A percentile compares a stretch with the other conserved stretches of the same genome.
These are phyloP conservation scores for Agrochola circellaris DNA, from an alignment of 2,888 invertebrate species.

Conservation along the genomic window DNA sequence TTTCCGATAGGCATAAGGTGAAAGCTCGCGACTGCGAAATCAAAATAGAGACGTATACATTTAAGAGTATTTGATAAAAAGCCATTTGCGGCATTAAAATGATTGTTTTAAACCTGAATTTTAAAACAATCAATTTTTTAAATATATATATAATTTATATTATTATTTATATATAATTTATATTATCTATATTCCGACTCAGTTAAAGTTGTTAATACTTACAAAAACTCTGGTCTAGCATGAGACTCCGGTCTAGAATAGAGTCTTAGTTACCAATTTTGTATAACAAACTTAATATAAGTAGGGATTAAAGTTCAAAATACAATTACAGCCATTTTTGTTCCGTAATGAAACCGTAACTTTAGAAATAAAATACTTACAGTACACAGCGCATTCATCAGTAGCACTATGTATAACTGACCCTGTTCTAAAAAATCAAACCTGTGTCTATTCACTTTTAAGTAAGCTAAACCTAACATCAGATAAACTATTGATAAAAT, in stretches of 20 bases:
- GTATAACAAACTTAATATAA: no score
- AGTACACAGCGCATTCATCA: slow-evolving; percentile 59
- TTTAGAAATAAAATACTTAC: slow-evolving; percentile 45
- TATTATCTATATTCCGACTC: background rate
- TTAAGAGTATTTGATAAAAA: background rate
- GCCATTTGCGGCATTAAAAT: background rate
- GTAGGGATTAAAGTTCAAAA: no score
- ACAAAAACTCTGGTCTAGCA: no score
- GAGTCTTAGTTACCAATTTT: background rate
- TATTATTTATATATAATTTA: no score
- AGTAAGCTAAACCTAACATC: slow-evolving; percentile 48
- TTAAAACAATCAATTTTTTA: no score
- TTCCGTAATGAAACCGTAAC: background rate
- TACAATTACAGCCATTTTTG: no score
- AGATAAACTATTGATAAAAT: slow-evolving; percentile 56
- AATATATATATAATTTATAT: no score
- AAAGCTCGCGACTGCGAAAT: slow-evolving; percentile 49
- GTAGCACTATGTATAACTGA: slow-evolving; percentile 61
- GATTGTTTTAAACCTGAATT: no score
- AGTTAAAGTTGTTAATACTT: background rate
- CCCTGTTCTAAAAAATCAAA: slow-evolving; percentile 61
- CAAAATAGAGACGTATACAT: background rate
- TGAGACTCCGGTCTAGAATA: no score
- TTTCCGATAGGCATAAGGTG: slow-evolving; percentile 53
- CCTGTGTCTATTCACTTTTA: slow-evolving; percentile 45